Evolutionary conservation across 2,797 vertebrate genomes (phyloP).

Genomic region (Nyctibius grandis): DNA sequence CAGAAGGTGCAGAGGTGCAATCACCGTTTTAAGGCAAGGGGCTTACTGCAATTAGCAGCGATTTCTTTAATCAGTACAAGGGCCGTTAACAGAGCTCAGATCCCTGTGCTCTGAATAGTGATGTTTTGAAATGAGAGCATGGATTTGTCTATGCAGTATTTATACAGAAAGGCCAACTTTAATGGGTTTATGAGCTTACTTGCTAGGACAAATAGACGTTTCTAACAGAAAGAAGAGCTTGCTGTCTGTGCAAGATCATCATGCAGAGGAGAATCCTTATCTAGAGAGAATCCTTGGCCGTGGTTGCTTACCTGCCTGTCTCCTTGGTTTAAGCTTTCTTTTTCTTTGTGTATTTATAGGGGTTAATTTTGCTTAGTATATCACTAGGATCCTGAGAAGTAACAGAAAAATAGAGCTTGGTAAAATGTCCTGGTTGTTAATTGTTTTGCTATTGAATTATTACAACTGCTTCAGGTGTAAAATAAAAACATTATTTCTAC

Average conservation of each 20-base stretch:
- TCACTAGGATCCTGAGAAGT: background rate
- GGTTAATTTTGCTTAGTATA: background rate
- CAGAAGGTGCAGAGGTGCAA: background rate
- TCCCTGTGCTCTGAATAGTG: background rate
- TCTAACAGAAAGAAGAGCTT: background rate
- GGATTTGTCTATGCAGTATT: background rate
- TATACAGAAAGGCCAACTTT: background rate
- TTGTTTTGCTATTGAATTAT: background rate
- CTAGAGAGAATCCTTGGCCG: background rate
- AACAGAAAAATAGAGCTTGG: background rate
- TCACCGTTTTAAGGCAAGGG: background rate
- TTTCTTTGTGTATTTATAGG: background rate
- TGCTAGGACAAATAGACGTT: background rate
- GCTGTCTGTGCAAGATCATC: background rate
- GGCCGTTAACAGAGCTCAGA: background rate
- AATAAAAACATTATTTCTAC: background rate
- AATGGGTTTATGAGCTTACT: background rate
- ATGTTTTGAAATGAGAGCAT: background rate
- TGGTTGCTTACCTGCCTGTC: background rate
- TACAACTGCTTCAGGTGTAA: background rate
- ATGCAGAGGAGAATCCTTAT: background rate
- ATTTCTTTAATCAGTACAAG: background rate
- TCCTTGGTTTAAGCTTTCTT: background rate
- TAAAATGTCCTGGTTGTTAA: background rate
- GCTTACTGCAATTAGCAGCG: background rate